Percentiles rank a stretch among this genome's conserved stretches.
These are phyloP conservation scores for Acomys russatus DNA, from an alignment of 2,797 vertebrate species.

Conservation along the genomic window DNA sequence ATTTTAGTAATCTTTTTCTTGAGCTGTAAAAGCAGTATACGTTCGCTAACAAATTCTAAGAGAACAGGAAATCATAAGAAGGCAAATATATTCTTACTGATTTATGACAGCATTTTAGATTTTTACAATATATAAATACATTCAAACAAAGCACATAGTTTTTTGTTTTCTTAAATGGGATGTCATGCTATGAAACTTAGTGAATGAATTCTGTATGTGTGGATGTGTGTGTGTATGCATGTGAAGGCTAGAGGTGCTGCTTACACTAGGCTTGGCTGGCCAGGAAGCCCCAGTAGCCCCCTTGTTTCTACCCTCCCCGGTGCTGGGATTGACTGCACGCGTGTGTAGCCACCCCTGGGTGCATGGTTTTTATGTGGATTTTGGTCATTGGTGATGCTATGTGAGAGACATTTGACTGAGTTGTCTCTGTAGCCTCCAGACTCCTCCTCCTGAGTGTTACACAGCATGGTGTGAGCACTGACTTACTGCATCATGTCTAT, in stretches of 20 bases:
- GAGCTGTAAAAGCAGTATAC: conserved; percentile 37
- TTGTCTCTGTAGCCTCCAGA: background rate
- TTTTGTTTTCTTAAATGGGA: background rate
- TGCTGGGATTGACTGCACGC: background rate
- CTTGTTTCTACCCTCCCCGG: background rate
- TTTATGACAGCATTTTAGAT: conserved; percentile 33
- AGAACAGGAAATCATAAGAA: conserved; percentile 48
- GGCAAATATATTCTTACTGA: conserved; percentile 16
- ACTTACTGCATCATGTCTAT: background rate
- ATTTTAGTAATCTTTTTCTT: conserved; percentile 43
- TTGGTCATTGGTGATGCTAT: background rate
- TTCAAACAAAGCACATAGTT: background rate
- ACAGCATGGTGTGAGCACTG: background rate
- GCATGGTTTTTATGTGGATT: background rate
- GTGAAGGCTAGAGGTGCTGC: background rate
- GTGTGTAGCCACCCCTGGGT: background rate
- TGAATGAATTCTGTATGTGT: background rate
- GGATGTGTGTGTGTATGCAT: background rate
- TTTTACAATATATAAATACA: background rate
- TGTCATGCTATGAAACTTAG: conserved; percentile 35
- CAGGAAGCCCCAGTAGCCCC: background rate
- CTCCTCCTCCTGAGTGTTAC: conserved; percentile 34
- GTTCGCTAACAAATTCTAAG: conserved; percentile 44
- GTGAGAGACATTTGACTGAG: background rate
- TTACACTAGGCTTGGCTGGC: background rate